phyloP scores from a whole-genome alignment of 2,888 invertebrate species.

The Hirudinaria manillensis region DNA sequence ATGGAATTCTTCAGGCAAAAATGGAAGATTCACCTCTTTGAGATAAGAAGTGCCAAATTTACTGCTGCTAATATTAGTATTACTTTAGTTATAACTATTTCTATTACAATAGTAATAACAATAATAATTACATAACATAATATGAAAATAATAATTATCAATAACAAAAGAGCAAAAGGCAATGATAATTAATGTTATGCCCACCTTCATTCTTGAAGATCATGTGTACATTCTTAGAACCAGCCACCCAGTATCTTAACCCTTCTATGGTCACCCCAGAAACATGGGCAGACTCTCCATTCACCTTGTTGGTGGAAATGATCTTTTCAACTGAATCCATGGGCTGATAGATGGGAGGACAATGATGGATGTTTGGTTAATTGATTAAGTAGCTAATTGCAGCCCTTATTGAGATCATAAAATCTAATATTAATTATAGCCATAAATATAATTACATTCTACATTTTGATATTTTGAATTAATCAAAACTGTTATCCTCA shows the following conservation, averaged over 20 bases:
- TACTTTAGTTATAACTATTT: too few relatives aligned
- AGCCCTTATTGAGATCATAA: too few relatives aligned
- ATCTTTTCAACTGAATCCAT: slow-evolving; percentile 36
- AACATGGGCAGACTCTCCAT: slow-evolving; percentile 57
- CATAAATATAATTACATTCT: background rate
- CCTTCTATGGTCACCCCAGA: slow-evolving; percentile 50
- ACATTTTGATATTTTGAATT: too few relatives aligned
- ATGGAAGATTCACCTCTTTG: too few relatives aligned
- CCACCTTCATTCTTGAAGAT: slow-evolving; percentile 49
- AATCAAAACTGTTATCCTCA: too few relatives aligned
- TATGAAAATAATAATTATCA: background rate
- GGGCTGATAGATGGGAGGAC: background rate
- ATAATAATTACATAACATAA: too few relatives aligned
- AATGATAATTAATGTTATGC: slow-evolving; percentile 47
- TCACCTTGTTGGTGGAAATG: slow-evolving; percentile 51
- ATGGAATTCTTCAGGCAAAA: too few relatives aligned
- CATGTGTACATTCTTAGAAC: slow-evolving; percentile 57
- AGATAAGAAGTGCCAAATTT: too few relatives aligned
- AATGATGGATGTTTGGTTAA: too few relatives aligned
- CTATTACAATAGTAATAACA: too few relatives aligned
- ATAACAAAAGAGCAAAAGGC: slow-evolving; percentile 40
- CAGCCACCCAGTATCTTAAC: slow-evolving; percentile 50
- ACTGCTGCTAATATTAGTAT: too few relatives aligned
- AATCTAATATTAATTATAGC: background rate
- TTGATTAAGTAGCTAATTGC: too few relatives aligned